Percentiles rank a stretch among this genome's conserved stretches.
These are phyloP conservation scores for Eupithecia subumbrata DNA, from an alignment of 2,888 invertebrate species.

Conservation along the genomic window DNA sequence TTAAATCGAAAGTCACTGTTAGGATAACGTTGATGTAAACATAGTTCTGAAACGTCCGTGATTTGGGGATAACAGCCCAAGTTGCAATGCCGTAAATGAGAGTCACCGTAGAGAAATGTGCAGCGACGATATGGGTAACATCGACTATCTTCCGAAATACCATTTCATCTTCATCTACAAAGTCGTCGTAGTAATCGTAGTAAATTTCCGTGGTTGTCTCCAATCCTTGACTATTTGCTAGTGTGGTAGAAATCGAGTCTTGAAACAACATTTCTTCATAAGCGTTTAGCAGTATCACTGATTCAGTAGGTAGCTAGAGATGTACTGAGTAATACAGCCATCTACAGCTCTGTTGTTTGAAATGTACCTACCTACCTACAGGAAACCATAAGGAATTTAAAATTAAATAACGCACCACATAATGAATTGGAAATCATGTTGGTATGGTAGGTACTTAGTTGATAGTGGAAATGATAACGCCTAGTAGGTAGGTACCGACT, in stretches of 20 bases:
- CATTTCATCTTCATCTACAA: neutral
- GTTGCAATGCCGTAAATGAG: neutral
- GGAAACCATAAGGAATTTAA: neutral
- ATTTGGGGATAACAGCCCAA: neutral
- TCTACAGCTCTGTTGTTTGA: neutral
- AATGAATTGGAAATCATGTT: neutral
- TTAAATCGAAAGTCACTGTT: conserved; percentile 1
- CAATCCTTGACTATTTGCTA: neutral
- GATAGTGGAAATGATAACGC: neutral
- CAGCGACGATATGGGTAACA: neutral
- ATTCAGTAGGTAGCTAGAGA: neutral
- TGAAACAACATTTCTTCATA: neutral
- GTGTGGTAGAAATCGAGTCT: neutral
- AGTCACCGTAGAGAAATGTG: neutral
- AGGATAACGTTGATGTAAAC: neutral
- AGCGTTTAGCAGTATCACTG: neutral
- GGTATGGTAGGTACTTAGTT: neutral
- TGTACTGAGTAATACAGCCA: neutral
- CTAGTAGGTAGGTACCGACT: too few species aligned
- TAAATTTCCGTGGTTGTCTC: neutral
- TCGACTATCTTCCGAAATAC: neutral
- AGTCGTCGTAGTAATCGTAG: neutral
- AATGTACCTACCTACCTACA: neutral
- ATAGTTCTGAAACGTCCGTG: neutral
- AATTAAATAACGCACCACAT: neutral